phyloP scores from a whole-genome alignment of 2,797 vertebrate genomes.

The Gymnopithys bicolor region DNA sequence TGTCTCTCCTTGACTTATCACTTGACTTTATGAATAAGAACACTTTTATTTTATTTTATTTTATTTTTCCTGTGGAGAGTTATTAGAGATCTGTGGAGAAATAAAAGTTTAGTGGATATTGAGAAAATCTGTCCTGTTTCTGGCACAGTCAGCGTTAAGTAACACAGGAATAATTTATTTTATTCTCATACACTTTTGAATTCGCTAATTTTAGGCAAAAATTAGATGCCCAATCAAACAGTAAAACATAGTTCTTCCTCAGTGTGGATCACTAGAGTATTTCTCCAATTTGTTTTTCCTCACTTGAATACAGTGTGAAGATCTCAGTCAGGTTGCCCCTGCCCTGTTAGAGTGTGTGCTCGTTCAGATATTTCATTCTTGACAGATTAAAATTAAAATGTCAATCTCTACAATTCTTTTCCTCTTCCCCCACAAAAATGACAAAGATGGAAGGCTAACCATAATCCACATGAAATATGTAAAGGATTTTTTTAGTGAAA shows the following conservation, averaged over 20 bases:
- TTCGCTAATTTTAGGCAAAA: background rate
- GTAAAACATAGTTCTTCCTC: background rate
- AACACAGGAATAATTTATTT: background rate
- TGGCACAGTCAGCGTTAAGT: background rate
- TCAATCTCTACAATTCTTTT: background rate
- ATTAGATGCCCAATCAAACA: background rate
- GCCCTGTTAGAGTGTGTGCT: background rate
- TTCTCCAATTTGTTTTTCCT: background rate
- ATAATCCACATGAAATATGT: background rate
- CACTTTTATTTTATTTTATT: background rate
- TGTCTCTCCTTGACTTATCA: background rate
- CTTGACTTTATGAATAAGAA: background rate
- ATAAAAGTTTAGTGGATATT: background rate
- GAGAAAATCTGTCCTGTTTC: background rate
- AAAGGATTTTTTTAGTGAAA: background rate
- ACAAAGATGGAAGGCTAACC: background rate
- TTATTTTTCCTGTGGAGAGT: background rate
- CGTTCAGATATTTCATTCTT: constrained; percentile 8
- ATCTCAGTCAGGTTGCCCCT: background rate
- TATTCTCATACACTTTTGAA: background rate
- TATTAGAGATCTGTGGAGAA: background rate
- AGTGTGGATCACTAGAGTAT: background rate
- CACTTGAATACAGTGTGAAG: background rate
- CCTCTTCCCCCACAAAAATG: background rate
- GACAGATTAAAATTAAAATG: constrained; percentile 44